Evolutionary conservation across 2,113 vertebrate species (phyloP), one percentile per base, ranked within the genome.

Genomic region (Spermophilus dauricus): DNA sequence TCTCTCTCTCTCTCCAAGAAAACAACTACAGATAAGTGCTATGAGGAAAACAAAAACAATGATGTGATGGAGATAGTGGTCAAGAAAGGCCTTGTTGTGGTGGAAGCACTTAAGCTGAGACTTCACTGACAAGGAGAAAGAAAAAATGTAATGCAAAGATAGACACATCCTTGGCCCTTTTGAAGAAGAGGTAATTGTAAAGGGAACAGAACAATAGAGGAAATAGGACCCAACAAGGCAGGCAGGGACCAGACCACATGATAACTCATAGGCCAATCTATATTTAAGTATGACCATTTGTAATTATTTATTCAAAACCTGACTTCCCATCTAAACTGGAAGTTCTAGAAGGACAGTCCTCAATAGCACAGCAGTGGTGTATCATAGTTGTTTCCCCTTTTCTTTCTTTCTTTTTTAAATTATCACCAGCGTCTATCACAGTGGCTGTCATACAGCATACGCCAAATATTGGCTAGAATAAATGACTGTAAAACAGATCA

Each of bases 281-380:
- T 42, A 82, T 73, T 94, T 84, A 94, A 86, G 53, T 53, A 48
- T 51, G 30, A 94, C 63, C 69, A 42, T 89, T 95, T 85, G 75
- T 85, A 95, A 75, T 77, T 67, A 94, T 34, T 90, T 77, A 94
- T 63, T 93, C 87, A 86, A 93, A 95, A 88, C 69, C 9, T 95
- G 72, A 93, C 37, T 85, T 76, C 51, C 89, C 73, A 63, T 58
- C 82, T 81, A 82, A 94, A 92, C 48, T 81, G 63, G 18, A 56
- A 82, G 37, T 73, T 75, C 73, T 75, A 26, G 14, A 61, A 91
- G n/a, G 37, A 65, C 34, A 89, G 87, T 34, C 90, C 26, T 82
- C n/a, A 91, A n/a, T 4, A 76, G 30, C 32, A 94, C 37, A 58
- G 30, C 8, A 65, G 24, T 88, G 26, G 58, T 20, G 42, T 85